These are phyloP conservation scores for Chlorops oryzae DNA, from an alignment of 1,140 invertebrate species.

Conservation along the genomic window DNA sequence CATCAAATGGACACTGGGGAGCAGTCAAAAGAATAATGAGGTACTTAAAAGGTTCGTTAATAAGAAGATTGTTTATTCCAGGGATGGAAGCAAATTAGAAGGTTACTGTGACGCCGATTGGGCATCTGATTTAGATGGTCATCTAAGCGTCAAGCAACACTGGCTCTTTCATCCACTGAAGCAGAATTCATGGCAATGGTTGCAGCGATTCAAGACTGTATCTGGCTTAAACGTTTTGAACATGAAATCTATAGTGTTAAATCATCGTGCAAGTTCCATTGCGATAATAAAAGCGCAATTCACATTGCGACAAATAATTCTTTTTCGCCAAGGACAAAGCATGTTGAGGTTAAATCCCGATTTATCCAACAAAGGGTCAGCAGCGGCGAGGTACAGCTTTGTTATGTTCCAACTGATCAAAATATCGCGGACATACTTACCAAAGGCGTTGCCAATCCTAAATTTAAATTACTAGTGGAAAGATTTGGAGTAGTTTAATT, in stretches of 20 bases:
- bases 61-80: background rate
- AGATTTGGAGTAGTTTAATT: no score
- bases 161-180: slow-evolving; percentile 10
- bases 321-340: slow-evolving; percentile 8
- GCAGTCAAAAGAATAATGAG: slow-evolving; percentile 5
- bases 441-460: no score
- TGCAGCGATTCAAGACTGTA: slow-evolving; percentile 1
- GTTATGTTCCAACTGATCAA: no score
- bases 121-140: slow-evolving; percentile 3
- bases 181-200: slow-evolving; percentile 10
- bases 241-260: background rate
- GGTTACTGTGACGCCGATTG: slow-evolving; percentile 5
- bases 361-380: no score
- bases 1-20: slow-evolving; percentile 3
- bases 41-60: background rate
- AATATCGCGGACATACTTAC: no score
- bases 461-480: no score
- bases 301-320: background rate
- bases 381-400: no score
- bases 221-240: background rate
- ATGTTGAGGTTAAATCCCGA: slow-evolving; percentile 10
- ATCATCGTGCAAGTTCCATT: background rate
- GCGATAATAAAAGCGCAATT: slow-evolving; percentile 10
- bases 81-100: background rate
- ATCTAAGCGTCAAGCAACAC: slow-evolving; percentile 7